These are phyloP conservation scores for Ligdia adustata DNA, from an alignment of 2,888 invertebrate species.

Conservation along the genomic window DNA sequence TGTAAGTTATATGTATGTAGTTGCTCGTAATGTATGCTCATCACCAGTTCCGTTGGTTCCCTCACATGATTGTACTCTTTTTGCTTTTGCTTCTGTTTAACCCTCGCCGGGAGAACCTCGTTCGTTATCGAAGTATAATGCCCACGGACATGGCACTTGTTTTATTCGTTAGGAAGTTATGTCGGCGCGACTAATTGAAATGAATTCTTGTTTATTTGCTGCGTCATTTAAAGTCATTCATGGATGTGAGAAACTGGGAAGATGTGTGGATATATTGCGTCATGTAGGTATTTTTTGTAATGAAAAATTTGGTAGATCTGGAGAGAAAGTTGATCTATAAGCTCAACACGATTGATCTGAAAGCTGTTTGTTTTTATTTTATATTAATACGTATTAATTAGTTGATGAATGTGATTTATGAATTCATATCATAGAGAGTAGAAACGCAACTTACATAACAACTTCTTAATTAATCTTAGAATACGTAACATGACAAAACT, in stretches of 20 bases:
- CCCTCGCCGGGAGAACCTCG: conserved; percentile 45
- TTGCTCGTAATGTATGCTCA: conserved; percentile 14
- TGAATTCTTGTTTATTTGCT: conserved; percentile 51
- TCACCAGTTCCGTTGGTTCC: conserved; percentile 60
- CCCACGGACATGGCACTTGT: conserved; percentile 53
- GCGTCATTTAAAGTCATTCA: conserved; percentile 42
- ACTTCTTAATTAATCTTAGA: conserved; percentile 5
- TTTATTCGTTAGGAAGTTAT: conserved; percentile 58
- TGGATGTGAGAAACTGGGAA: conserved; percentile 33
- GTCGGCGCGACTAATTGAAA: conserved; percentile 56
- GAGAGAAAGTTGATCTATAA: background rate
- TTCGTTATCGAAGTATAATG: conserved; percentile 58
- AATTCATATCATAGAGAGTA: conserved; percentile 23
- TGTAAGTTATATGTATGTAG: conserved; percentile 34
- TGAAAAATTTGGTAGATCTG: background rate
- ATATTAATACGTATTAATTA: conserved; percentile 15
- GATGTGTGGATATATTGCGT: conserved; percentile 16
- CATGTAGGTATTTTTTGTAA: background rate
- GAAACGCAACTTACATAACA: conserved; percentile 6
- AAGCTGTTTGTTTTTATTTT: conserved; percentile 1
- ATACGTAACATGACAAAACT: conserved; percentile 23
- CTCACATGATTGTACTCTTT: conserved; percentile 57
- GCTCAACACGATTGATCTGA: background rate
- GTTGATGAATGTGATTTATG: conserved; percentile 15
- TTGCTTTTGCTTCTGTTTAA: conserved; percentile 62